Base-by-base conservation (phyloP, 1,140 invertebrate species). In the Tigriopus japonicus region DNA sequence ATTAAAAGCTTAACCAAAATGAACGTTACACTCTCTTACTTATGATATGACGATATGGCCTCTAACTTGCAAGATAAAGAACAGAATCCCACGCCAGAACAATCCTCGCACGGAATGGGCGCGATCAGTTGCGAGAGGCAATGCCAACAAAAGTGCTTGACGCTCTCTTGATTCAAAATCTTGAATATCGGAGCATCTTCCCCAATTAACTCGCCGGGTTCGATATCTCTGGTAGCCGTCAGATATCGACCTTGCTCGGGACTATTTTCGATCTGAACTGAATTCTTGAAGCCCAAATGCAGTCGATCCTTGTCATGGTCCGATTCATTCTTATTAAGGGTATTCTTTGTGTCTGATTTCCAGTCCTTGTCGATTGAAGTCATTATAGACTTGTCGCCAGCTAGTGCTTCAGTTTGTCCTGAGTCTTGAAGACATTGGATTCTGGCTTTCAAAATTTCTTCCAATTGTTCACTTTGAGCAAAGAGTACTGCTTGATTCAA, bases 11-110 rank as follows among this genome's bases (percentile, higher is more conserved):
- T n/a, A n/a, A n/a, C n/a, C 3, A 41, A 5, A 7, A 41, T 58
- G 35, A 15, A 49, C 24, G 2, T 55, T 42, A 17, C 5, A 42
- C 13, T 5, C 23, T 5, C 41, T 58, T 41, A 58, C 55, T 19
- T 58, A 40, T 58, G 55, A 40, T 58, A 58, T 3, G 55, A 58
- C 15, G 55, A n/a, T 14, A 6, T 3, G 13, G 58, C 23, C n/a
- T 6, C 14, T 6, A 14, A 7, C 7, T 7, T 17, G 45, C 58
- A 60, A 23, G 23, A 10, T 3, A 21, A 15, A 3, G 42, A 53
- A 19, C 58, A 60, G 51, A 60, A 60, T 14, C 17, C 12, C 1
- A 60, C 43, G 2, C 42, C 42, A 21, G 58, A 49, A 42, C 58
- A 60, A 21, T 23, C 6, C 6, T 17, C n/a, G 24, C 58, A 60